phyloP scores from a whole-genome alignment of 2,888 invertebrate species.

The Cerceris rybyensis region DNA sequence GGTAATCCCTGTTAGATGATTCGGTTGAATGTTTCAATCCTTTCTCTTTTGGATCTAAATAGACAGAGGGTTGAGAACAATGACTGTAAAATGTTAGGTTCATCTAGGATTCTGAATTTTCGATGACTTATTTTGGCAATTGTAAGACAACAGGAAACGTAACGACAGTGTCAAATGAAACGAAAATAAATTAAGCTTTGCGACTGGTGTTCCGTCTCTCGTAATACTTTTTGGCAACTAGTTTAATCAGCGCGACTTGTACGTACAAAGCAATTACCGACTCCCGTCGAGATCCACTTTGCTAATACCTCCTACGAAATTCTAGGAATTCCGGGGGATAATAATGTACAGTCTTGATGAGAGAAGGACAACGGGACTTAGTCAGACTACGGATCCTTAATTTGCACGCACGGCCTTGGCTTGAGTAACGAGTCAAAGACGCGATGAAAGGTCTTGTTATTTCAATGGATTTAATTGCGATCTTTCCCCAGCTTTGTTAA shows the following conservation, averaged over 20 bases:
- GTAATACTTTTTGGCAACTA: conserved; percentile 56
- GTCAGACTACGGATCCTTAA: conserved; percentile 34
- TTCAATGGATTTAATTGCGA: conserved; percentile 50
- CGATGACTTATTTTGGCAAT: conserved; percentile 22
- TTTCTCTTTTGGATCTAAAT: background rate
- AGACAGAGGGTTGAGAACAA: background rate
- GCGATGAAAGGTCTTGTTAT: conserved; percentile 42
- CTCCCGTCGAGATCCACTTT: conserved; percentile 54
- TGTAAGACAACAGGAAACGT: background rate
- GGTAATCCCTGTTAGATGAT: background rate
- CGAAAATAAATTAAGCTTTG: conserved; percentile 23
- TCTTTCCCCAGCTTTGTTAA: conserved; percentile 26
- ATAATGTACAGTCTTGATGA: conserved; percentile 36
- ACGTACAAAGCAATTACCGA: conserved; percentile 61
- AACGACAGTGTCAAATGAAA: conserved; percentile 25
- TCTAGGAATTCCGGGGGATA: conserved; percentile 43
- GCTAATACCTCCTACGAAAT: conserved; percentile 46
- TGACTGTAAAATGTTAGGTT: background rate
- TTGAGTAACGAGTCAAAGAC: conserved; percentile 31
- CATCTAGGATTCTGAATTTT: background rate
- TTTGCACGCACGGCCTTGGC: conserved; percentile 24
- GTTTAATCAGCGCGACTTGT: conserved; percentile 62
- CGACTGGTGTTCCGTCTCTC: conserved; percentile 3
- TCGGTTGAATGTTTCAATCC: background rate
- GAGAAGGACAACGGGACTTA: conserved; percentile 16